These are phyloP conservation scores for Ia io DNA, from an alignment of 2,113 vertebrate species.

Conservation along the genomic window DNA sequence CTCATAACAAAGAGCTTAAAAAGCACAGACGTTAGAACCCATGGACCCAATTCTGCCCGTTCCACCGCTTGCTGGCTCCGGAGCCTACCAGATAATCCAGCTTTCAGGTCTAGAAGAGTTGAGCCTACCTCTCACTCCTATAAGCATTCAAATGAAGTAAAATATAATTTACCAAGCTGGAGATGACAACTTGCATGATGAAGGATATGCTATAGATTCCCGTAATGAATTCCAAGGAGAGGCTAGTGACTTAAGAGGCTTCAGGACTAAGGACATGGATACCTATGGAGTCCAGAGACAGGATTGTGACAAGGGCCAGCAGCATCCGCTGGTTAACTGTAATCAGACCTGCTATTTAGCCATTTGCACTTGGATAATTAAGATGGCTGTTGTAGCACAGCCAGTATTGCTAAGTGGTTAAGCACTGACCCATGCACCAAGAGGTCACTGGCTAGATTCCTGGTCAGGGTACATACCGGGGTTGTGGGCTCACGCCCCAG, in stretches of 20 bases:
- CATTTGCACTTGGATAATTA: not conserved
- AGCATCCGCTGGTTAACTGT: not conserved
- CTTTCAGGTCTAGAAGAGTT: not conserved
- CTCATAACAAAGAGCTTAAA: not conserved
- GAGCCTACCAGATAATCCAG: not conserved
- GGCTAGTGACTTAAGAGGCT: no score
- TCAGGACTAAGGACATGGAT: not conserved
- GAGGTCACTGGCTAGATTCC: no score
- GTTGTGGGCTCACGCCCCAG: no score
- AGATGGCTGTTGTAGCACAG: not conserved
- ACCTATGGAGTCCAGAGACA: not conserved
- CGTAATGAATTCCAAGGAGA: not conserved
- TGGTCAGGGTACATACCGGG: no score
- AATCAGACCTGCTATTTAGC: not conserved
- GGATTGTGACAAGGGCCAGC: not conserved
- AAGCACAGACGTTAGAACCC: not conserved
- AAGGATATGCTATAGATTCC: not conserved
- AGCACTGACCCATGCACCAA: no score
- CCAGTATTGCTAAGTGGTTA: no score
- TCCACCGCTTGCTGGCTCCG: not conserved
- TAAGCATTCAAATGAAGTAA: no score
- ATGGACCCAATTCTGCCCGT: not conserved
- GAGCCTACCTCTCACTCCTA: no score
- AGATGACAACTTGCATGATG: not conserved
- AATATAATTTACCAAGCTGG: not conserved